A percentile compares a stretch with the other conserved stretches of the same genome.
phyloP scores from a whole-genome alignment of 2,113 vertebrate species.

The Hypanus sabinus region DNA sequence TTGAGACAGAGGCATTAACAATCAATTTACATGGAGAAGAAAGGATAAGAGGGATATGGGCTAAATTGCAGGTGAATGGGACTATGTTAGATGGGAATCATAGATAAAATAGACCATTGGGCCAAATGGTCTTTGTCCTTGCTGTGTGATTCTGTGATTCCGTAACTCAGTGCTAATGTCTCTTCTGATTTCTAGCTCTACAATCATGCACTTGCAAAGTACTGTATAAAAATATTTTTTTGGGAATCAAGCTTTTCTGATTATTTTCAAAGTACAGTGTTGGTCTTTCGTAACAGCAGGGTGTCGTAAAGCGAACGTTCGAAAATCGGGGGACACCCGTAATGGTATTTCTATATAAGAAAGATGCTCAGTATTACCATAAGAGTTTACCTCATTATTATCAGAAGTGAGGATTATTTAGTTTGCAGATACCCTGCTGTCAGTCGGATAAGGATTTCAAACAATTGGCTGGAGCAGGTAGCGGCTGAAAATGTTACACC shows the following conservation, averaged over 20 bases:
- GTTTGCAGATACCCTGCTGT: neutral
- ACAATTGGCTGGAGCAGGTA: neutral
- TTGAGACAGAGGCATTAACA: too few relatives aligned
- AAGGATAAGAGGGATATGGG: too few relatives aligned
- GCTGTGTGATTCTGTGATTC: too few relatives aligned
- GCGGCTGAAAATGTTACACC: neutral
- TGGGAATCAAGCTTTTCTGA: neutral
- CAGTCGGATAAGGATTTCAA: neutral
- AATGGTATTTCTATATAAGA: neutral
- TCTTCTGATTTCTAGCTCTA: neutral
- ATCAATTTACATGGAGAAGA: too few relatives aligned
- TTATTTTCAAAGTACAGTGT: neutral
- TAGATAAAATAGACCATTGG: too few relatives aligned
- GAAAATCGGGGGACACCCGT: too few relatives aligned
- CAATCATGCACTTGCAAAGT: neutral
- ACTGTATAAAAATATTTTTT: neutral
- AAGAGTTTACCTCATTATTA: neutral
- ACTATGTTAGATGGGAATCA: too few relatives aligned
- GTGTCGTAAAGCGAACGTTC: too few relatives aligned
- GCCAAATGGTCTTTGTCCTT: too few relatives aligned
- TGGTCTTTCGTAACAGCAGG: too few relatives aligned
- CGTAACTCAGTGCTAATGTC: too few relatives aligned
- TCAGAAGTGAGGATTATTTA: neutral
- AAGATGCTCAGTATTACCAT: neutral
- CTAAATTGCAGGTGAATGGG: too few relatives aligned